Percentiles rank a stretch among this genome's conserved stretches.
Conservation (phyloP, 2,888 invertebrate genomes). For the Tipula confusa region DNA sequence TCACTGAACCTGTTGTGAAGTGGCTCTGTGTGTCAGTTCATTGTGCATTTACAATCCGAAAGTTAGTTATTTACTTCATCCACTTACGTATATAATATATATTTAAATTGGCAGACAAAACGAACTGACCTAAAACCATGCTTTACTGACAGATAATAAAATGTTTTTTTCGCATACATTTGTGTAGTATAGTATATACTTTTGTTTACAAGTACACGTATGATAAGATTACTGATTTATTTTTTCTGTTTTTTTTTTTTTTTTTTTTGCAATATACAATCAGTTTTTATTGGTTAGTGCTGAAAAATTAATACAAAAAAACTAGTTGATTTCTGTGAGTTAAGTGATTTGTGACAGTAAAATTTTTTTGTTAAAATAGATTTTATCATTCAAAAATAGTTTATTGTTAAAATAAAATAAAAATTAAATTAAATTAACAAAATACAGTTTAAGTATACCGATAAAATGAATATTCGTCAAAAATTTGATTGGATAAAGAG, state of each 20-base stretch:
- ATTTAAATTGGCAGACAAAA: not conserved
- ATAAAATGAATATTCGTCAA: not conserved
- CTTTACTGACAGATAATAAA: not conserved
- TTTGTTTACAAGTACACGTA: not conserved
- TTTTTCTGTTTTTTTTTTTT: not conserved
- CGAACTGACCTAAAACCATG: not conserved
- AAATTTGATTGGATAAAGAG: not conserved
- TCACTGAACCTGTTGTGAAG: not conserved
- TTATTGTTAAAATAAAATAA: not conserved
- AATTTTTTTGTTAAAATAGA: not conserved
- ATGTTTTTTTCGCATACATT: not conserved
- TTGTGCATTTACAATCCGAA: not conserved
- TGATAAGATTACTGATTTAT: not conserved
- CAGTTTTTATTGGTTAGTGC: not conserved
- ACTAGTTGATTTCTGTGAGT: not conserved
- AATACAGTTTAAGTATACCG: no score
- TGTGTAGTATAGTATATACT: not conserved
- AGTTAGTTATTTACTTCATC: not conserved
- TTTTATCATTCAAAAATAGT: not conserved
- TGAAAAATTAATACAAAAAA: constrained; percentile 9
- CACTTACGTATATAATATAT: no score
- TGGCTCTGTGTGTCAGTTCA: not conserved
- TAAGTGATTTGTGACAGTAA: not conserved
- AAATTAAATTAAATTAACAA: not conserved
- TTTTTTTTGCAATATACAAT: not conserved